Evolutionary conservation across 1,140 invertebrate genomes (phyloP), one percentile per base, ranked within the genome.

Genomic region (Leptinotarsa lineolata): DNA sequence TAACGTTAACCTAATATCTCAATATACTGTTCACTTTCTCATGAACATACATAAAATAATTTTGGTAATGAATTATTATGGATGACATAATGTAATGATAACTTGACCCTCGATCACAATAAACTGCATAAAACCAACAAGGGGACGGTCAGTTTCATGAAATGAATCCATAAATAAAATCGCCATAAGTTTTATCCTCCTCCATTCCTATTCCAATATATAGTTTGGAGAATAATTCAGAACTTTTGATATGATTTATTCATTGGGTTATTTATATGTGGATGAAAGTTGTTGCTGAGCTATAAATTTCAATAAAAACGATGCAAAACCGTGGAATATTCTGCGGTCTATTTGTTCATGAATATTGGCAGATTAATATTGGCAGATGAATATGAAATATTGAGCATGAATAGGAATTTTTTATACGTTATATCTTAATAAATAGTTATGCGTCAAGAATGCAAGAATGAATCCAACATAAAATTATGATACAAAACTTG

Each of bases 401-500:
- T 39, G 8, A 39, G 30, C 30, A 30, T 39, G 8, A 39, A 39
- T 39, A 8, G 8, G 1, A 6, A 11, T 39, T 11, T 39, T 6
- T 39, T 39, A 39, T 39, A 22, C 21, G 30, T 39, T 39, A 11
- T 11, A 39, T 39, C 30, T 0, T 58, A 63, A 66, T 68, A 30
- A 74, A 71, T 75, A 45, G 74, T 72, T 61, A 45, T 60, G 70
- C 58, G 16, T 59, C n/a, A n/a, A n/a, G n/a, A n/a, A n/a, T n/a
- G 48, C 58, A 66, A 72, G n/a, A 68, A 74, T 65, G 70, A 69
- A 63, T 70, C 66, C 18, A 22, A 8, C 6, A 15, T 68, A 72
- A 72, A 60, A 66, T 59, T 22, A 68, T 20, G 45, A 70, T 72
- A 45, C 21, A 39, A 72, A 68, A 75, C 48, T 75, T 63, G 30